Percentiles rank a stretch among this genome's conserved stretches.
phyloP scores from a whole-genome alignment of 2,888 invertebrate species.

The Lycocerus yunnanus region DNA sequence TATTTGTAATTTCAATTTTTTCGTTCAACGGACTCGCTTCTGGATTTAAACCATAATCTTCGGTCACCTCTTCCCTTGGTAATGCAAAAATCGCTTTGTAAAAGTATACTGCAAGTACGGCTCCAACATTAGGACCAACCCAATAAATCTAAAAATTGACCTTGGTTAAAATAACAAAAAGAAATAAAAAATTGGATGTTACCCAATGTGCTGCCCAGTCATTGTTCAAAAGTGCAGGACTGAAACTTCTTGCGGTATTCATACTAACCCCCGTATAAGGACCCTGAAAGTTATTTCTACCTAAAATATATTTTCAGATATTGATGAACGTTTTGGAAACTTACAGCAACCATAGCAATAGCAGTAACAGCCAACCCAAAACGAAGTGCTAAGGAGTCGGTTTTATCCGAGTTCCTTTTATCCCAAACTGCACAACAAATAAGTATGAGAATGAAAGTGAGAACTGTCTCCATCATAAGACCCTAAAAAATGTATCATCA shows the following conservation, averaged over 20 bases:
- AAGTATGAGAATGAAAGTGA: conserved; percentile 67
- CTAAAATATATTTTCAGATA: background rate
- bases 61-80: conserved; percentile 27
- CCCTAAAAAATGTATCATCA: conserved; percentile 56
- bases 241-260: conserved; percentile 70
- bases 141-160: conserved; percentile 50
- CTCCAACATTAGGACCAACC: conserved; percentile 51
- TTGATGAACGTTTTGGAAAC: conserved; percentile 37
- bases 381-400: conserved; percentile 68
- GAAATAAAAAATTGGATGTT: background rate
- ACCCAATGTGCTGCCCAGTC: conserved; percentile 69
- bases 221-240: conserved; percentile 69
- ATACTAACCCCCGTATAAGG: conserved; percentile 69
- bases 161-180: background rate
- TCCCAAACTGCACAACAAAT: conserved; percentile 76
- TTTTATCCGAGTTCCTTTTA: conserved; percentile 65
- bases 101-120: conserved; percentile 44
- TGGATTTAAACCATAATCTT: conserved; percentile 11
- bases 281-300: conserved; percentile 57
- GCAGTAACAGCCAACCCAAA: conserved; percentile 71
- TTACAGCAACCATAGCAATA: conserved; percentile 69
- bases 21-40: conserved; percentile 22
- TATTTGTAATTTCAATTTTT: background rate
- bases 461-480: conserved; percentile 65
- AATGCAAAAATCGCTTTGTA: conserved; percentile 45